Evolutionary conservation across 2,888 invertebrate species (phyloP), one percentile per base, ranked within the genome.

Genomic region (Calameuta filiformis): DNA sequence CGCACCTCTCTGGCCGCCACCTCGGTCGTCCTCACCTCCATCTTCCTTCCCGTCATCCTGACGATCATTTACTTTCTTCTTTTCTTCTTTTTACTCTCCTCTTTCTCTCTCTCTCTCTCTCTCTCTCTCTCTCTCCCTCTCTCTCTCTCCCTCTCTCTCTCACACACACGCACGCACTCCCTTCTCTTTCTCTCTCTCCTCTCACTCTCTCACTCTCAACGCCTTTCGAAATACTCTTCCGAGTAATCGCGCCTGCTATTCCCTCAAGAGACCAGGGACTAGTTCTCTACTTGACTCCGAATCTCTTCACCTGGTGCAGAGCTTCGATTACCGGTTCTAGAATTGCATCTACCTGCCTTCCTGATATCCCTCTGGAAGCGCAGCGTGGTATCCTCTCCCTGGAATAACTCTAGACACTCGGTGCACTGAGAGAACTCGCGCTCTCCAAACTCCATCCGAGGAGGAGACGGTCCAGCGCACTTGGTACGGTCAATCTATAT

Each of bases 1-100:
- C 79, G 79, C 84, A 77, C 81, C 85, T 81, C 83, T 86, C 81
- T 82, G 81, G 80, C 79, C 79, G 56, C 78, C 80, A 56, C 75
- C n/a, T 71, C 71, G 71, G 31, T 71, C 71, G 71, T 71, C 71
- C 15, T 33, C 71, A 31, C 31, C 71, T 74, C 79, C 31, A 35
- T 74, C 79, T 35, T 79, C 76, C 81, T 77, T 73, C 73, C 79
- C 77, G 31, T 37, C 23, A 73, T 56, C 73, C 73, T 69, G n/a
- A 30, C 69, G 40, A 31, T 69, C 34, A n/a, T 68, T 69, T 75
- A 11, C 33, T 40, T 75, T 56, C 34, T 40, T 75, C 12, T 35
- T 75, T 75, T 34, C 35, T 74, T 35, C 34, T 37, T 30, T 4
- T 11, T 15, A 73, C 34, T n/a, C 15, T n/a, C 34, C 34, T 37